A percentile compares a stretch with the other conserved stretches of the same genome.
Conservation (phyloP, 2,113 vertebrate species). For the Oncorhynchus keta region DNA sequence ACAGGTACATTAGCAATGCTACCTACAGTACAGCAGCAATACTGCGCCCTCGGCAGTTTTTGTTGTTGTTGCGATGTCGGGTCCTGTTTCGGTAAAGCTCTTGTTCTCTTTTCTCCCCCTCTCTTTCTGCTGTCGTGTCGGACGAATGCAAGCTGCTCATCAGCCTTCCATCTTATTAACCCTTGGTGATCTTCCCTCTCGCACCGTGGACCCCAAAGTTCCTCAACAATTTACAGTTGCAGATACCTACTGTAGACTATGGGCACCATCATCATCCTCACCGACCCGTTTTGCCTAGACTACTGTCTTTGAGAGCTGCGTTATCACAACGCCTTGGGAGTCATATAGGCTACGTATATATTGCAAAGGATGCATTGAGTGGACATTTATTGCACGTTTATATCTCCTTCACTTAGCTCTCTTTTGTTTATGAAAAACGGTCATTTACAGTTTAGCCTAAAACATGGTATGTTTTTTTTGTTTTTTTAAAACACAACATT, state of each 20-base stretch:
- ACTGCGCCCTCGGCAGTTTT: slow-evolving; percentile 27
- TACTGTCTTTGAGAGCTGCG: background rate
- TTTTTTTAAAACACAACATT: too few relatives aligned
- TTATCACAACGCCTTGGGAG: background rate
- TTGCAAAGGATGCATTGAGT: too few relatives aligned
- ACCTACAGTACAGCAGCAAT: too few relatives aligned
- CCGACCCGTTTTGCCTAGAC: background rate
- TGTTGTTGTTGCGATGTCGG: background rate
- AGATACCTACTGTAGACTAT: slow-evolving; percentile 20
- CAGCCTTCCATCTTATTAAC: slow-evolving; percentile 49
- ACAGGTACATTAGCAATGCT: too few relatives aligned
- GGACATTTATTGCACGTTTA: too few relatives aligned
- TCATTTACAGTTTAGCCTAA: too few relatives aligned
- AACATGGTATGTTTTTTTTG: too few relatives aligned
- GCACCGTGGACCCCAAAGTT: slow-evolving; percentile 15
- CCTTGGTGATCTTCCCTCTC: slow-evolving; percentile 26
- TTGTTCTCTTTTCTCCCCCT: slow-evolving; percentile 21
- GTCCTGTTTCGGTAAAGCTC: slow-evolving; percentile 6
- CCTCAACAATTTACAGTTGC: slow-evolving; percentile 31
- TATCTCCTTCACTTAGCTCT: too few relatives aligned
- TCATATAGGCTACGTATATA: too few relatives aligned
- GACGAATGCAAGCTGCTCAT: slow-evolving; percentile 53
- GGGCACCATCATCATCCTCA: slow-evolving; percentile 14
- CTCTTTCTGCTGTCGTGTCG: slow-evolving; percentile 50
- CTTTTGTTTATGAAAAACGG: too few relatives aligned